These are phyloP conservation scores for Actinia equina DNA, from an alignment of 64 coral and sea anemone genomes.

Conservation along the genomic window DNA sequence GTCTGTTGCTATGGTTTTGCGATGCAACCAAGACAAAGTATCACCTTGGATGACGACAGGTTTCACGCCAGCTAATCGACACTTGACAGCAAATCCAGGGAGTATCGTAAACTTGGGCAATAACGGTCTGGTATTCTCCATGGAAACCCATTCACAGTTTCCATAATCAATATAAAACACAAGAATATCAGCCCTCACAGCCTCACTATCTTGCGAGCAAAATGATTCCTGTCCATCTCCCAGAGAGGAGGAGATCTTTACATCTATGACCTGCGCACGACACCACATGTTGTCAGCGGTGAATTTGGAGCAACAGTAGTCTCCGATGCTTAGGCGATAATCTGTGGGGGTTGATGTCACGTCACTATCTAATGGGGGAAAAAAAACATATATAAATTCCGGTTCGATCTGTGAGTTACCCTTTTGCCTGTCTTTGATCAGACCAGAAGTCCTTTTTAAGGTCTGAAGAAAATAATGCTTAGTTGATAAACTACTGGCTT, in stretches of 20 bases:
- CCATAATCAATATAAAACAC: slow-evolving; percentile 96
- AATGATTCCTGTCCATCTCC: neutral
- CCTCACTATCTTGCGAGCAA: neutral
- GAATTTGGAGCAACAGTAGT: slow-evolving; percentile 87
- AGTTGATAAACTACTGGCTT: too few relatives aligned
- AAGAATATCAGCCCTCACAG: slow-evolving; percentile 21
- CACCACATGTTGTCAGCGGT: slow-evolving; percentile 80
- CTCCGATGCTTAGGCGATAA: slow-evolving; percentile 69
- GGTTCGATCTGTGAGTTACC: too few relatives aligned
- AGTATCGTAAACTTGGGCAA: slow-evolving; percentile 71
- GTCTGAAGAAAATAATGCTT: too few relatives aligned
- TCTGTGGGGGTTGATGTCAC: slow-evolving; percentile 19
- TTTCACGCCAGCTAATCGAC: slow-evolving; percentile 67
- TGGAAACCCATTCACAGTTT: slow-evolving; percentile 63
- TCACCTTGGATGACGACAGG: slow-evolving; percentile 47
- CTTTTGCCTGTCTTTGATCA: too few relatives aligned
- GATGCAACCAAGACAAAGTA: too few relatives aligned
- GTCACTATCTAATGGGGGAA: slow-evolving; percentile 15
- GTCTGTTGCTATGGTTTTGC: too few relatives aligned
- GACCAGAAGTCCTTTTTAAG: too few relatives aligned
- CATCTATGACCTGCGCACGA: slow-evolving; percentile 54
- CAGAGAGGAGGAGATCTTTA: neutral
- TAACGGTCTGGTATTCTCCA: slow-evolving; percentile 47
- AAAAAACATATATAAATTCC: too few relatives aligned
- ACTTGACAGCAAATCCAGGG: slow-evolving; percentile 74